Conservation (phyloP, 2,888 invertebrate genomes). For the Lasioglossum calceatum region DNA sequence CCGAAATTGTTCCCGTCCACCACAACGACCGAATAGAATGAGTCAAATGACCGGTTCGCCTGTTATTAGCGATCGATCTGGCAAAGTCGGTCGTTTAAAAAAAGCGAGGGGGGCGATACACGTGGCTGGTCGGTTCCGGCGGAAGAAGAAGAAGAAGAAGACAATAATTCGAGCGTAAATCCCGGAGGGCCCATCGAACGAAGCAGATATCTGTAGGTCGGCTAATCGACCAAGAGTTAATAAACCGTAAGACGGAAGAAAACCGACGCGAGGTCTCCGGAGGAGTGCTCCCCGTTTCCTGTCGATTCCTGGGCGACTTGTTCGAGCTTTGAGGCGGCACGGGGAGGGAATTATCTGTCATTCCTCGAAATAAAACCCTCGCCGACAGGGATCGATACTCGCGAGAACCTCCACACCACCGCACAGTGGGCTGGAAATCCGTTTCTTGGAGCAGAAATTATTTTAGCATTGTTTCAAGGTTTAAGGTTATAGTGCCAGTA, state of each 20-base stretch:
- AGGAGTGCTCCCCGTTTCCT: constrained; percentile 48
- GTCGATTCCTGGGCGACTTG: constrained; percentile 28
- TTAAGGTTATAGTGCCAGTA: neutral
- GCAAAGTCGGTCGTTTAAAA: constrained; percentile 5
- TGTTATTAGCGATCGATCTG: neutral
- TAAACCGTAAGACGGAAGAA: constrained; percentile 66
- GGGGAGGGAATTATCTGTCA: constrained; percentile 72
- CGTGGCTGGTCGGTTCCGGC: constrained; percentile 39
- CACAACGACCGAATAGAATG: neutral
- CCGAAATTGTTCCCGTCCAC: neutral
- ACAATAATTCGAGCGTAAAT: constrained; percentile 66
- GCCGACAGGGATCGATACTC: constrained; percentile 70
- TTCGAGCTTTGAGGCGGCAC: constrained; percentile 22
- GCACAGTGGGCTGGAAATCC: neutral
- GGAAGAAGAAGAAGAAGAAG: constrained; percentile 52
- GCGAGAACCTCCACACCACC: constrained; percentile 18
- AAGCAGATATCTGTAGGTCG: constrained; percentile 56
- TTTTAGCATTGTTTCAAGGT: neutral
- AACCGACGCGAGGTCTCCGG: constrained; percentile 64
- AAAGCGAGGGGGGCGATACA: neutral
- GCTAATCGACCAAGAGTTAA: constrained; percentile 73
- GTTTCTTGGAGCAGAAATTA: neutral
- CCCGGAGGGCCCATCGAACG: constrained; percentile 60
- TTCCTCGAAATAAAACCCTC: constrained; percentile 64
- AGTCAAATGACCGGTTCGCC: constrained; percentile 2